Conservation (phyloP, 2,113 vertebrate genomes). For the Aegithalos caudatus region DNA sequence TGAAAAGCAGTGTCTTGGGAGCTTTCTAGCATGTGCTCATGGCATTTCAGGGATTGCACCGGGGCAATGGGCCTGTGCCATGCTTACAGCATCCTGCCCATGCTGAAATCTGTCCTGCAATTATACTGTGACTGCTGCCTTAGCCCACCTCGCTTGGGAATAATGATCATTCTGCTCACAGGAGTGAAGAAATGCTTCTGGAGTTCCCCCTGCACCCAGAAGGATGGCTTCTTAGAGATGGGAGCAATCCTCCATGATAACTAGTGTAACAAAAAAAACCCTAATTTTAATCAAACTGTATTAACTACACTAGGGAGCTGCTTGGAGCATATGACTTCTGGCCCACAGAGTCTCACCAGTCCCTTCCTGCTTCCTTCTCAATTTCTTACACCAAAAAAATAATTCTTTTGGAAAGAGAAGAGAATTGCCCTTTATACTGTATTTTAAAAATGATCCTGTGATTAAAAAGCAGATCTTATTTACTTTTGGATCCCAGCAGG, state of each 20-base stretch:
- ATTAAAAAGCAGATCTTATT: not conserved
- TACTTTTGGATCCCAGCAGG: not conserved
- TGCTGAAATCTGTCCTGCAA: not conserved
- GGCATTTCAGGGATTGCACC: not conserved
- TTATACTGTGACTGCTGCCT: accelerated
- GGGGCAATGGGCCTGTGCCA: not conserved
- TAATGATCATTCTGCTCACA: not conserved
- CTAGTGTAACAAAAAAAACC: not conserved
- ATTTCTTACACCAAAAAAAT: not conserved
- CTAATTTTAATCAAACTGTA: not conserved
- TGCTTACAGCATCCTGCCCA: not conserved
- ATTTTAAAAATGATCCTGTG: not conserved
- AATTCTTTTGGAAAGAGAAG: not conserved
- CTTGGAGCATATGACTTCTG: not conserved
- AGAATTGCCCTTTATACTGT: not conserved
- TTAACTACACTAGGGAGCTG: not conserved
- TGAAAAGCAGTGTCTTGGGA: not conserved
- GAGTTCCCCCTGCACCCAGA: not conserved
- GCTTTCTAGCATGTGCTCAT: not conserved
- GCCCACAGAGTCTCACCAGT: not conserved
- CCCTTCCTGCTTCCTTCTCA: not conserved
- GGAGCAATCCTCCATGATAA: not conserved
- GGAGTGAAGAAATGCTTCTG: not conserved
- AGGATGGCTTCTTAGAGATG: not conserved
- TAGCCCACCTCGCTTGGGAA: accelerated